These are phyloP conservation scores for Camponotus fellah DNA, from an alignment of 2,888 invertebrate genomes.

Conservation along the genomic window DNA sequence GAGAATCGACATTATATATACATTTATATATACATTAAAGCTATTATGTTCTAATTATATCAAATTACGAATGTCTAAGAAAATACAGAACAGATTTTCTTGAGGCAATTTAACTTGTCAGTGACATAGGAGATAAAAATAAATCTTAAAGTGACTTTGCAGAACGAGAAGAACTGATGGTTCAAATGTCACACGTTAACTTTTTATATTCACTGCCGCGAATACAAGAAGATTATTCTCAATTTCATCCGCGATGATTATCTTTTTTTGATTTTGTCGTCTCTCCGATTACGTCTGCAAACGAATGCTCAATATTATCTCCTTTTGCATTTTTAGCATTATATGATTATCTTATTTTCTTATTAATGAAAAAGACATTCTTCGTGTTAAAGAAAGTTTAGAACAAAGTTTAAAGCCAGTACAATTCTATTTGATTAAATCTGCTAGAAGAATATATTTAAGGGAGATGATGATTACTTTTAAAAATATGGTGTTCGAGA, in stretches of 20 bases:
- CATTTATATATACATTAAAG: background rate
- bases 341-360: constrained; percentile 17
- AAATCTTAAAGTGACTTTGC: background rate
- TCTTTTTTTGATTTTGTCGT: constrained; percentile 16
- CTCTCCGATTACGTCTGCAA: background rate
- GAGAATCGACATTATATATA: constrained; percentile 7
- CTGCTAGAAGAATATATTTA: background rate
- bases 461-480: background rate
- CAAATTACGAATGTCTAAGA: background rate
- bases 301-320: background rate
- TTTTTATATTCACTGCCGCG: constrained; percentile 33
- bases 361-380: background rate
- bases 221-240: background rate
- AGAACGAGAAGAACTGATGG: constrained; percentile 2
- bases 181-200: background rate
- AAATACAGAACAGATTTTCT: background rate
- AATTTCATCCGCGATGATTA: constrained; percentile 11
- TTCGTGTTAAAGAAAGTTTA: background rate
- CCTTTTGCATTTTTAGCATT: background rate
- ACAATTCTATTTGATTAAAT: background rate
- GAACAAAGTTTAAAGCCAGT: background rate
- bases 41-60: constrained; percentile 10
- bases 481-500: background rate
- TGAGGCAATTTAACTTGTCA: background rate
- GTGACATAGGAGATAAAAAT: background rate